Percentiles rank a stretch among this genome's conserved stretches.
Conservation (phyloP, 2,888 invertebrate species). For the Lithophane socia region DNA sequence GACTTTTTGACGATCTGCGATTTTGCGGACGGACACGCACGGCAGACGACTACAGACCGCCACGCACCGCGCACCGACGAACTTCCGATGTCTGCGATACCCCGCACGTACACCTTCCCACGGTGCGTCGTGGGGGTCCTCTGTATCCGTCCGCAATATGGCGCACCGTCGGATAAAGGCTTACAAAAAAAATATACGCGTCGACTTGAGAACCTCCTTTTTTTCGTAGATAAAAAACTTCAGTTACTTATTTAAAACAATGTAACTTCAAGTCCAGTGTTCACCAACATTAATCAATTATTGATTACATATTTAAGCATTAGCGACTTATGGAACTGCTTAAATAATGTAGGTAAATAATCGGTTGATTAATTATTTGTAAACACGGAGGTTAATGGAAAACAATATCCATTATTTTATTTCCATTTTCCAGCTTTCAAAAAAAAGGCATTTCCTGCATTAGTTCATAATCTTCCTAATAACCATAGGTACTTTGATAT, state of each 20-base stretch:
- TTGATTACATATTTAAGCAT: not conserved
- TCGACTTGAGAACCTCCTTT: not conserved
- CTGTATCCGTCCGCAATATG: too few relatives aligned
- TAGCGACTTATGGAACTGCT: not conserved
- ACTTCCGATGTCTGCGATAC: too few relatives aligned
- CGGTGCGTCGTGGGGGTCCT: too few relatives aligned
- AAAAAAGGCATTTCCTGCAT: not conserved
- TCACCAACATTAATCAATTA: not conserved
- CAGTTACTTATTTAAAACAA: too few relatives aligned
- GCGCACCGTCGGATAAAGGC: too few relatives aligned
- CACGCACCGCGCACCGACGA: too few relatives aligned
- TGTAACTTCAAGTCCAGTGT: not conserved
- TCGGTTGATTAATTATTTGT: not conserved
- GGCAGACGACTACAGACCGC: too few relatives aligned
- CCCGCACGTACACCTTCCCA: too few relatives aligned
- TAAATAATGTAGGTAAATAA: not conserved
- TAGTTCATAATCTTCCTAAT: not conserved
- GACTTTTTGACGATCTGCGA: too few relatives aligned
- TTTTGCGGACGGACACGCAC: too few relatives aligned
- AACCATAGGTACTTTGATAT: not conserved
- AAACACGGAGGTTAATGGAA: not conserved
- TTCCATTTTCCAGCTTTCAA: not conserved
- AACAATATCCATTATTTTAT: not conserved
- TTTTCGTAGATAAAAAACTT: too few relatives aligned
- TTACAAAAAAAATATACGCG: not conserved